Percentiles rank a stretch among this genome's conserved stretches.
phyloP scores from a whole-genome alignment of 1,140 invertebrate species.

The Rhopalosiphum maidis region DNA sequence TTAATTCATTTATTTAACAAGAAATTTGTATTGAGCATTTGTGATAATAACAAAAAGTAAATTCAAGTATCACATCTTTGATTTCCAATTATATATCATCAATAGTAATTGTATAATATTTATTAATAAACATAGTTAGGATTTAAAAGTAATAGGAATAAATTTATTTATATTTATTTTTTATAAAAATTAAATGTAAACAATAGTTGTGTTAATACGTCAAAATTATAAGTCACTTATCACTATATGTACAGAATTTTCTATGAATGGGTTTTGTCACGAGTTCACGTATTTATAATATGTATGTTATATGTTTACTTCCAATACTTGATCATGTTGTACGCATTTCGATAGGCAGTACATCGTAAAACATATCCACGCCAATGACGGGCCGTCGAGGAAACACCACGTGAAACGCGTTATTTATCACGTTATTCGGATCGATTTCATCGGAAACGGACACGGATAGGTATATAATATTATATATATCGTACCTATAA shows the following conservation, averaged over 20 bases:
- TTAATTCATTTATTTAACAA: too few species aligned
- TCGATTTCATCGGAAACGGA: background rate
- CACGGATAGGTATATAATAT: background rate
- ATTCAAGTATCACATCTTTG: too few species aligned
- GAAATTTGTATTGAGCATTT: too few species aligned
- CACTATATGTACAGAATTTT: background rate
- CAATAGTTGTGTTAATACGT: too few species aligned
- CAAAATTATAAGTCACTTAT: too few species aligned
- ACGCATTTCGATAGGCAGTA: background rate
- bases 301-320: background rate
- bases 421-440: conserved; percentile 16
- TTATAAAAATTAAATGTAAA: too few species aligned
- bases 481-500: background rate
- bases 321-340: background rate
- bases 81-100: too few species aligned
- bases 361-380: background rate
- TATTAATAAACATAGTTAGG: too few species aligned
- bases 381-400: background rate
- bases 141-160: too few species aligned
- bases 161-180: too few species aligned
- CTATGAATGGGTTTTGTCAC: background rate
- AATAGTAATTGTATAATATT: too few species aligned
- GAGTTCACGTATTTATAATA: background rate
- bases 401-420: background rate
- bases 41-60: too few species aligned